These are phyloP conservation scores for Drosophila robusta DNA, from an alignment of 2,888 invertebrate species.

Conservation along the genomic window DNA sequence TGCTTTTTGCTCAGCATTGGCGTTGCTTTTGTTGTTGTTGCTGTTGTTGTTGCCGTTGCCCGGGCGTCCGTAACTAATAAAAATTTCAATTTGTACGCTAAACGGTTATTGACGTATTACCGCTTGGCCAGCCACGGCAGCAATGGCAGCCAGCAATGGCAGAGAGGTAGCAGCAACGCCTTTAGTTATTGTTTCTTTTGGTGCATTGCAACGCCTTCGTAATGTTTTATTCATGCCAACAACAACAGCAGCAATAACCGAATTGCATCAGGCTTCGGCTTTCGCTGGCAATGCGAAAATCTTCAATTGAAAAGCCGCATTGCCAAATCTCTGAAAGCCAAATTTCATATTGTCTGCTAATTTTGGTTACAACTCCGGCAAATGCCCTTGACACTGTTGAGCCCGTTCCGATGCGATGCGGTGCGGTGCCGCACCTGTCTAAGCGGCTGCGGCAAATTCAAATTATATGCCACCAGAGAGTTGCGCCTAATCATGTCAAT, in stretches of 20 bases:
- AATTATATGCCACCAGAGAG: constrained; percentile 52
- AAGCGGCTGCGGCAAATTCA: constrained; percentile 20
- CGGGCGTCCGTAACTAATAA: constrained; percentile 78
- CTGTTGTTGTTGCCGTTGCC: constrained; percentile 35
- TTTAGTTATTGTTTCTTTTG: constrained; percentile 78
- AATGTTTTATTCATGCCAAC: constrained; percentile 74
- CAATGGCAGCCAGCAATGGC: constrained; percentile 25
- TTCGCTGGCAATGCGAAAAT: constrained; percentile 40
- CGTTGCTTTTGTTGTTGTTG: constrained; percentile 25
- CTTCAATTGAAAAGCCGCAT: constrained; percentile 3
- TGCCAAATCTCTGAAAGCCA: constrained; percentile 28
- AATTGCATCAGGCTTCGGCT: constrained; percentile 11
- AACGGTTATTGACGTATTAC: constrained; percentile 81
- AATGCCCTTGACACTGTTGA: constrained; percentile 51
- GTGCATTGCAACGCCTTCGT: constrained; percentile 73
- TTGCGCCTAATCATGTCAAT: constrained; percentile 54
- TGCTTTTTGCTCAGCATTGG: constrained; percentile 44
- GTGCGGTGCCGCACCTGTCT: constrained; percentile 43
- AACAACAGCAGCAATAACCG: constrained; percentile 17
- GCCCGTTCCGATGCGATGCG: neutral
- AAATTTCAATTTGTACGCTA: constrained; percentile 82
- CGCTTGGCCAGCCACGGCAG: constrained; percentile 63
- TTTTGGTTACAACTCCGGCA: constrained; percentile 13
- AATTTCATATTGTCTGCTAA: constrained; percentile 41
- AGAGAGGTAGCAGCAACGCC: constrained; percentile 76